Evolutionary conservation across 2,797 vertebrate species (phyloP), one percentile per base, ranked within the genome.

Genomic region (Oryzias sinensis): DNA sequence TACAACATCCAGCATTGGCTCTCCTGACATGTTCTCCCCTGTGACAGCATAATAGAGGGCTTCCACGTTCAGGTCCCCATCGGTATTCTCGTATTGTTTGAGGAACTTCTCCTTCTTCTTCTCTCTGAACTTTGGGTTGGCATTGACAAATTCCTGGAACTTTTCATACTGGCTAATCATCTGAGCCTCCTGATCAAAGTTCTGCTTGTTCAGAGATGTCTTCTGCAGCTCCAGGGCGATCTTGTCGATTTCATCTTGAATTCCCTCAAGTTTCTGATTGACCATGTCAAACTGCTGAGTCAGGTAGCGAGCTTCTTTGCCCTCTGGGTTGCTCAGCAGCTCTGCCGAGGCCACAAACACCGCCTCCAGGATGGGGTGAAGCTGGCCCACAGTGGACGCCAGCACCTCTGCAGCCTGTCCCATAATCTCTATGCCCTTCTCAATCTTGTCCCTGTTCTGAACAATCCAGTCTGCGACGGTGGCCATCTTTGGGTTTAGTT

Each of bases 81-180:
- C 84, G 0, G 91, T 93, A 85, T 90, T 88, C 64, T 92, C 89
- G 6, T 80, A 93, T 2, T 92, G 90, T 59, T 53, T 91, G 5
- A 92, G 65, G 62, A 93, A 93, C 75, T 92, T 92, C 55, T 91
- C 86, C 86, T 81, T 91, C 78, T 93, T 92, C 72, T 89, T 92
- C 64, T 90, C 84, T 62, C 87, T 91, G 75, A 76, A 91, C 52
- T 91, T 87, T 0, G 91, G 86, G 51, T 91, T 90, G 56, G 91
- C 89, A 0, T 84, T 92, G 61, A 93, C 74, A 56, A 93, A 93
- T 7, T 90, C 89, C 67, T 91, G 91, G 76, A 92, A 93, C 81
- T 90, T 93, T 15, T 92, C 91, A 0, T 93, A 93, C 83, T 93
- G 93, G 56, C 91, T 93, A 66, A 92, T 61, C 53, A 93, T 92